phyloP scores from a whole-genome alignment of 2,113 vertebrate species.

The Raja brachyura region DNA sequence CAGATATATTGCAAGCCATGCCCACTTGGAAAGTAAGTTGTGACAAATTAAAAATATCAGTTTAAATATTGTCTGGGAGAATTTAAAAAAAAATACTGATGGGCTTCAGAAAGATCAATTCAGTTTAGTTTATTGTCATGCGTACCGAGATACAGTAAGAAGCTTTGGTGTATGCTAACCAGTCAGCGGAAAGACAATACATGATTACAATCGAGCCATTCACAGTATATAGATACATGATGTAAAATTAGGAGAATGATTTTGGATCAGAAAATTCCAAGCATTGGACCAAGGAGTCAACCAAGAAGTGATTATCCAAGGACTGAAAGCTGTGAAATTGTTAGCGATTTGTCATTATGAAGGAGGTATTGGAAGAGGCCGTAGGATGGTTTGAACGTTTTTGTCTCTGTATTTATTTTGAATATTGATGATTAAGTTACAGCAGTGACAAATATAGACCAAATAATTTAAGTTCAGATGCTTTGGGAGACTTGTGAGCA shows the following conservation, averaged over 20 bases:
- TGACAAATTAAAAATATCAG: neutral
- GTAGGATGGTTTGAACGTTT: neutral
- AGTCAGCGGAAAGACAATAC: no score
- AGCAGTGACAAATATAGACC: neutral
- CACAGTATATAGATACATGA: no score
- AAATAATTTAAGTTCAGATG: neutral
- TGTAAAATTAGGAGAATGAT: neutral
- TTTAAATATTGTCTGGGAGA: neutral
- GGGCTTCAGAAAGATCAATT: neutral
- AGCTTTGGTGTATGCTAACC: no score
- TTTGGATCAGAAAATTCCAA: neutral
- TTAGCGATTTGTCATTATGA: neutral
- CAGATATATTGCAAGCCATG: conserved; percentile 58
- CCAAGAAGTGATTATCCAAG: no score
- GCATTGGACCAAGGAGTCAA: neutral
- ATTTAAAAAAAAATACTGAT: neutral
- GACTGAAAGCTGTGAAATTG: neutral
- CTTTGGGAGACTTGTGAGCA: neutral
- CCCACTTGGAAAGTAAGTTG: conserved; percentile 56
- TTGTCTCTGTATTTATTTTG: no score
- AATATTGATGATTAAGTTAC: neutral
- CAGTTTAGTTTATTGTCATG: no score
- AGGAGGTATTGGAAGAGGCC: neutral
- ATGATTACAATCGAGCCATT: no score
- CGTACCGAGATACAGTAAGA: no score